Conservation (phyloP, 2,113 vertebrate species). For the Macquaria australasica region DNA sequence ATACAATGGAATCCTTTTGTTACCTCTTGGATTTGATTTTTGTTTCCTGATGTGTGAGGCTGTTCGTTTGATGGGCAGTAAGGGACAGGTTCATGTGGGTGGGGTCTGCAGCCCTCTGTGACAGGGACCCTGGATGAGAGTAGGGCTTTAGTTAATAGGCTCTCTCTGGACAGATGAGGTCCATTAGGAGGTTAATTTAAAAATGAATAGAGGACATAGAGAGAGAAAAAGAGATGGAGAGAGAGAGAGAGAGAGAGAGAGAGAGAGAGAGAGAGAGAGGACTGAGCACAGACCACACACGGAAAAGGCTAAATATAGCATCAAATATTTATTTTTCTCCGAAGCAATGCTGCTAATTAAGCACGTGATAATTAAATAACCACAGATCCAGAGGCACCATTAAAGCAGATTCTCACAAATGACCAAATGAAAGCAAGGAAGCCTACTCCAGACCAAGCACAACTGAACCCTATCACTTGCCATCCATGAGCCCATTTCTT, state of each 20-base stretch:
- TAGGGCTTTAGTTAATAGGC: constrained; percentile 85
- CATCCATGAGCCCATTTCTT: constrained; percentile 74
- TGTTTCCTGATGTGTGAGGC: constrained; percentile 70
- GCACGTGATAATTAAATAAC: constrained; percentile 32
- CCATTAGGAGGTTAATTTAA: constrained; percentile 89
- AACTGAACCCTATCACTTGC: constrained; percentile 69
- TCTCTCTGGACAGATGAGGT: constrained; percentile 89
- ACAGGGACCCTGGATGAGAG: constrained; percentile 79
- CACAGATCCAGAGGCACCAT: constrained; percentile 17
- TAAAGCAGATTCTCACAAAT: constrained; percentile 38
- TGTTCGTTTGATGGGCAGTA: constrained; percentile 82
- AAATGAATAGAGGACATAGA: constrained; percentile 81
- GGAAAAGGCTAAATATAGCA: constrained; percentile 4
- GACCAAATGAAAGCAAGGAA: constrained; percentile 45
- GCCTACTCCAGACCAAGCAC: constrained; percentile 37
- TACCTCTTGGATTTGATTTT: constrained; percentile 86
- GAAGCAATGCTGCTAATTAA: constrained; percentile 47
- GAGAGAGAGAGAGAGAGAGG: constrained; percentile 50
- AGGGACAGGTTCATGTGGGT: constrained; percentile 82
- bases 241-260: constrained; percentile 48
- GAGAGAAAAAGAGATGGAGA: constrained; percentile 54
- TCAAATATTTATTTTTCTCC: constrained; percentile 31
- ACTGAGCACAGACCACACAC: constrained; percentile 1
- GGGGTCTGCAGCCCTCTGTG: constrained; percentile 75
- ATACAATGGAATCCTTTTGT: constrained; percentile 98